Conservation (phyloP, 2,797 vertebrate species). For the Lithobates pipiens region DNA sequence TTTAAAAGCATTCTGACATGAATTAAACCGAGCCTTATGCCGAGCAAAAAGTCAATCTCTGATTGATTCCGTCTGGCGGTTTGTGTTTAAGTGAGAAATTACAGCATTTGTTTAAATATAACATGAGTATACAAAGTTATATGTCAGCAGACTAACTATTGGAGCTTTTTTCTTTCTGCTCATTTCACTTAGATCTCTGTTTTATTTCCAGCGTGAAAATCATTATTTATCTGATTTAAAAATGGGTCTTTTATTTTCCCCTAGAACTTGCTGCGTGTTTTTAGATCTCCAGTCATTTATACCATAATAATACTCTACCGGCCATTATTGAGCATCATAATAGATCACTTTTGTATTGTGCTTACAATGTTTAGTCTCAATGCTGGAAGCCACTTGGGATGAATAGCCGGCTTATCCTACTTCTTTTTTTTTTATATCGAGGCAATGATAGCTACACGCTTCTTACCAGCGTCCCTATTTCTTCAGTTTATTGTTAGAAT, state of each 20-base stretch:
- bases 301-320: constrained; percentile 49
- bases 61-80: constrained; percentile 76
- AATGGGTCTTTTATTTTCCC: constrained; percentile 57
- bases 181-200: constrained; percentile 12
- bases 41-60: constrained; percentile 75
- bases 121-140: constrained; percentile 51
- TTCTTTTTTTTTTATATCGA: constrained; percentile 40
- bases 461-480: not conserved
- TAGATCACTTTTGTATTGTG: constrained; percentile 52
- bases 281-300: constrained; percentile 50
- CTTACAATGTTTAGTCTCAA: constrained; percentile 55
- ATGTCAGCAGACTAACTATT: constrained; percentile 24
- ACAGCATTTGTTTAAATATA: constrained; percentile 59
- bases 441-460: constrained; percentile 31
- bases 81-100: constrained; percentile 67
- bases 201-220: constrained; percentile 53
- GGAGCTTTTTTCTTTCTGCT: not conserved
- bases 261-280: constrained; percentile 47
- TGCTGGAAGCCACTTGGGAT: constrained; percentile 43
- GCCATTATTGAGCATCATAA: constrained; percentile 59
- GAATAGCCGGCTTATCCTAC: constrained; percentile 33
- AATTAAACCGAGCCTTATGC: constrained; percentile 74
- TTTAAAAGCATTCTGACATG: constrained; percentile 74
- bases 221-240: constrained; percentile 61
- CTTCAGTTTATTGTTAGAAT: not conserved